Evolutionary conservation across 2,113 vertebrate species (phyloP).

Genomic region (Oceanites oceanicus): DNA sequence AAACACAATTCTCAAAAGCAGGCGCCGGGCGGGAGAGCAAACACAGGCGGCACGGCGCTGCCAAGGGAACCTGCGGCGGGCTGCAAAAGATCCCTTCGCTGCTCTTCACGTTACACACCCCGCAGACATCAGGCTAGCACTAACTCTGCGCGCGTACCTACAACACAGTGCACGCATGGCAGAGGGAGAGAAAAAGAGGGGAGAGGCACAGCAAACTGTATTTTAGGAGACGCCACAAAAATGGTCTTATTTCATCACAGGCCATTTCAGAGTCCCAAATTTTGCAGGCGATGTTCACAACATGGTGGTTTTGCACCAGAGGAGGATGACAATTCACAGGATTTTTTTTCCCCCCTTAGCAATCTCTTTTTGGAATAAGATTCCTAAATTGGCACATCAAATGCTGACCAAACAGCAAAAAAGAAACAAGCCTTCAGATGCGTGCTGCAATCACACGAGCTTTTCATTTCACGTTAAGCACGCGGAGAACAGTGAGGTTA

Average conservation of each 20-base stretch:
- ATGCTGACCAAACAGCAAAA: not conserved
- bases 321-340: not conserved
- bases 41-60: not conserved
- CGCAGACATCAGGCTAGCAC: not conserved
- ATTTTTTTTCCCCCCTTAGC: not conserved
- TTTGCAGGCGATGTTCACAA: conserved; percentile 19
- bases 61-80: not conserved
- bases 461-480: not conserved
- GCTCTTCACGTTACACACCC: not conserved
- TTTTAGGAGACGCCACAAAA: not conserved
- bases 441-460: not conserved
- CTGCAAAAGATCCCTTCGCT: not conserved
- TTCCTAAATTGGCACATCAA: not conserved
- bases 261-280: conserved; percentile 19
- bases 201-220: not conserved
- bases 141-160: not conserved
- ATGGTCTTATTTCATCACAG: not conserved
- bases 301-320: conserved; percentile 20
- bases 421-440: not conserved
- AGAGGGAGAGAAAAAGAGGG: not conserved
- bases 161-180: fast-evolving
- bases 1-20: conserved; percentile 8
- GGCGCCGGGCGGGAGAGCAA: not conserved
- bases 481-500: not conserved
- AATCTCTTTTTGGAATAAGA: not conserved